Evolutionary conservation across 2,113 vertebrate genomes (phyloP).

Genomic region (Phalacrocorax brasilianus): DNA sequence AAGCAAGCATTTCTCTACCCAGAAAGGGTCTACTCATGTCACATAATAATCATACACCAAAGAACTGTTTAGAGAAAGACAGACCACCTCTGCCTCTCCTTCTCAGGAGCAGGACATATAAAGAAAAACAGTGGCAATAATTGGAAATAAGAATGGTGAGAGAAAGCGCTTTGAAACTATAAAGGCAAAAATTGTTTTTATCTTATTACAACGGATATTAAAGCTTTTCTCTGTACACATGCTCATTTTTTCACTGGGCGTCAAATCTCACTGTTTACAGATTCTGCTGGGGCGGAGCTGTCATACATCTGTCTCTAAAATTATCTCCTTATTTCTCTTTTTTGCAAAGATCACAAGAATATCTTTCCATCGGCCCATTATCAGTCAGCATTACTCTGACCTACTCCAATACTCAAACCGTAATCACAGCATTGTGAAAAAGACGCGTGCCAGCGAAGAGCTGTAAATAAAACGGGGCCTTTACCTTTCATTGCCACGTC

Average conservation of each 20-base stretch:
- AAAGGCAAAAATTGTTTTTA: conserved; percentile 20
- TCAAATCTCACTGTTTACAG: background rate
- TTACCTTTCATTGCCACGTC: background rate
- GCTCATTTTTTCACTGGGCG: background rate
- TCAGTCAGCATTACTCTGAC: background rate
- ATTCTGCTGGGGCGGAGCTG: background rate
- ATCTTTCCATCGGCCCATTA: background rate
- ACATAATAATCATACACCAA: conserved; percentile 15
- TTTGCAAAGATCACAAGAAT: background rate
- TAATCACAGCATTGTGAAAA: background rate
- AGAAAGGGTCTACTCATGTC: background rate
- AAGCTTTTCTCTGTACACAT: background rate
- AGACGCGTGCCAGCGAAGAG: background rate
- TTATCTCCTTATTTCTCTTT: background rate
- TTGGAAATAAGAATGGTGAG: background rate
- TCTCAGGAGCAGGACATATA: background rate
- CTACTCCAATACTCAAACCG: fast-evolving
- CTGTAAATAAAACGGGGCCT: background rate
- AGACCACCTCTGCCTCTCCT: background rate
- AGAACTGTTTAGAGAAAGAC: background rate
- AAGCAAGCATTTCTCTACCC: background rate
- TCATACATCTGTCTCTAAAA: background rate
- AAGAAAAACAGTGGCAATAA: conserved; percentile 31
- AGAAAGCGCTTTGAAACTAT: conserved; percentile 1
- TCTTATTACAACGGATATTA: background rate